Evolutionary conservation across 2,113 vertebrate genomes (phyloP), one percentile per base, ranked within the genome.

Genomic region (Aegotheles bennettii): DNA sequence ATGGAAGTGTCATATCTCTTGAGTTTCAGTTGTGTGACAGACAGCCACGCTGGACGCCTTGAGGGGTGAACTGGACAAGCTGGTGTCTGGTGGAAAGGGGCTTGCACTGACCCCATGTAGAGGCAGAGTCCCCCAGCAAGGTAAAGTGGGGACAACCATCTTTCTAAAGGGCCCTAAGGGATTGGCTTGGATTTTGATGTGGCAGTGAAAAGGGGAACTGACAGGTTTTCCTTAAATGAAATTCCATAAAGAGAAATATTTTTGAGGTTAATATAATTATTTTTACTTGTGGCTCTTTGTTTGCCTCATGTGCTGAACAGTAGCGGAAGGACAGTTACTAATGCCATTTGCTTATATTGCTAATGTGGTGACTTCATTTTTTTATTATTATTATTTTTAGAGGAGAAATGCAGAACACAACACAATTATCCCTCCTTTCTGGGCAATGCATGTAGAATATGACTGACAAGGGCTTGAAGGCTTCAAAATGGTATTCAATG

Each of bases 71-170:
- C 8, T 38, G 28, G 42, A 56, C 36, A 69, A 56, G 25, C 12
- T 0, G 0, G 36, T 56, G 10, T 88, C 40, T 1, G 0, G 21
- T 20, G 33, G 31, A 40, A 73, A 48, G 26, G 12, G 16, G 11
- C 7, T 48, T 67, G 21, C 2, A 1, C 65, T 79, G 60, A 28
- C 11, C 6, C 13, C 38, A 31, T 2, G 4, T 4, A 31, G 16
- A 50, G 26, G 12, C 42, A 26, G 61, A 26, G 47, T 42, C 3
- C 17, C 11, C 38, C 6, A 12, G 5, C 10, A 20, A 51, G 38
- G 16, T 63, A 65, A 73, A 67, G 25, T 1, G 0, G 25, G 4
- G 28, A 45, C 25, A 60, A 15, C 14, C 1, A 3, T 45, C 17
- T 51, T 82, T 65, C 28, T 42, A 69, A 69, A 81, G 36, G 16